Conservation (phyloP, 2,888 invertebrate species). For the Zeuzera pyrina region DNA sequence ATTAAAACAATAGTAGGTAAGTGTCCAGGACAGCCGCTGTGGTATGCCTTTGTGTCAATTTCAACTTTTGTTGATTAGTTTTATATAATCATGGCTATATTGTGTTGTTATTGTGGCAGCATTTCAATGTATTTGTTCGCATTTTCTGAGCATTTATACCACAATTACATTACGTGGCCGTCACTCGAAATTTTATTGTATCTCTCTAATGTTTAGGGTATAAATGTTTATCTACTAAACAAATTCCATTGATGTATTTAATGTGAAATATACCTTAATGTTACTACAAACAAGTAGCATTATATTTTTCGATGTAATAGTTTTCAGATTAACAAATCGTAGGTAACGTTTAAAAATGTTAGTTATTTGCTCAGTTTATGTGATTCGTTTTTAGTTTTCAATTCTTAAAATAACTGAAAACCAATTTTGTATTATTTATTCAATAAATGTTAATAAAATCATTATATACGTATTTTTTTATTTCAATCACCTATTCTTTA, state of each 20-base stretch:
- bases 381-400: conserved; percentile 45
- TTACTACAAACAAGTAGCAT: conserved; percentile 41
- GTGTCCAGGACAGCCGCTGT: no score
- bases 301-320: conserved; percentile 54
- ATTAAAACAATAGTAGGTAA: no score
- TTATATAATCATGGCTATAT: neutral
- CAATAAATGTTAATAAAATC: conserved; percentile 73
- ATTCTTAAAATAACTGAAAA: conserved; percentile 54
- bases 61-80: neutral
- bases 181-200: neutral
- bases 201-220: neutral
- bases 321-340: conserved; percentile 34
- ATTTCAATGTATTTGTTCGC: neutral
- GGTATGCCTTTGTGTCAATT: no score
- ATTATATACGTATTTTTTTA: conserved; percentile 26
- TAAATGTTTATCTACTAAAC: conserved; percentile 7
- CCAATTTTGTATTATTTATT: conserved; percentile 70
- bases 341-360: no score
- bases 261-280: conserved; percentile 26
- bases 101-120: neutral
- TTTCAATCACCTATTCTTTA: conserved; percentile 9
- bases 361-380: conserved; percentile 57
- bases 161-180: neutral
- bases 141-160: neutral
- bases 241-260: conserved; percentile 53